Percentiles rank a stretch among this genome's conserved stretches.
Evolutionary conservation across 1,140 invertebrate species (phyloP).

Genomic region (Drosophila neocordata): DNA sequence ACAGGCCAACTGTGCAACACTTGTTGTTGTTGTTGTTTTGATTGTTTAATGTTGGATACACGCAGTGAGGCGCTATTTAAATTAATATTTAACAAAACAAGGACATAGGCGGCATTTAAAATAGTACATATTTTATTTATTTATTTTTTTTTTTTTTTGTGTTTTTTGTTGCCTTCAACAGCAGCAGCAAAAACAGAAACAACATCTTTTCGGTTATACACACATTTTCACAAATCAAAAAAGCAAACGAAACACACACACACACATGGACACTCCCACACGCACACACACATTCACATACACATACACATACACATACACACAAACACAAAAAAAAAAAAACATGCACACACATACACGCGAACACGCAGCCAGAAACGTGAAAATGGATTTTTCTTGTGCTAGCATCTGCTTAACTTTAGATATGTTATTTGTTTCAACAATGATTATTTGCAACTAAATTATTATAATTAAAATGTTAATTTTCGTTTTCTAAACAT

Average conservation of each 20-base stretch:
- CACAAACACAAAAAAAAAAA: constrained; percentile 27
- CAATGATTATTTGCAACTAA: not conserved
- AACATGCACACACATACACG: constrained; percentile 23
- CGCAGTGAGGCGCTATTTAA: constrained; percentile 38
- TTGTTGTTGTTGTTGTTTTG: constrained; percentile 20
- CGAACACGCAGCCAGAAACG: constrained; percentile 55
- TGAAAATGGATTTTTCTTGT: constrained; percentile 43
- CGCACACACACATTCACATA: constrained; percentile 51
- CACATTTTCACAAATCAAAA: constrained; percentile 81
- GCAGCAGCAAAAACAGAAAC: constrained; percentile 42
- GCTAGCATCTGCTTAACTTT: constrained; percentile 10
- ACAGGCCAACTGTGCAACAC: constrained; percentile 55
- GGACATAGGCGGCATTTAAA: constrained; percentile 49
- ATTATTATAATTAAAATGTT: not conserved
- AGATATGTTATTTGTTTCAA: not conserved
- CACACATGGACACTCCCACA: constrained; percentile 39
- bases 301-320: constrained; percentile 27
- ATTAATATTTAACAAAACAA: constrained; percentile 47
- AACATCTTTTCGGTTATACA: constrained; percentile 70
- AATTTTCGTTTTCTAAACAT: not conserved
- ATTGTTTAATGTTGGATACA: constrained; percentile 35
- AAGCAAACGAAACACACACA: constrained; percentile 59
- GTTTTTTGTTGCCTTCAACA: constrained; percentile 34
- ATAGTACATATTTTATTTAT: no score
- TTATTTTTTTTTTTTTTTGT: constrained; percentile 38